Conservation (phyloP, 2,888 invertebrate species). For the Tetheella fluctuosa region DNA sequence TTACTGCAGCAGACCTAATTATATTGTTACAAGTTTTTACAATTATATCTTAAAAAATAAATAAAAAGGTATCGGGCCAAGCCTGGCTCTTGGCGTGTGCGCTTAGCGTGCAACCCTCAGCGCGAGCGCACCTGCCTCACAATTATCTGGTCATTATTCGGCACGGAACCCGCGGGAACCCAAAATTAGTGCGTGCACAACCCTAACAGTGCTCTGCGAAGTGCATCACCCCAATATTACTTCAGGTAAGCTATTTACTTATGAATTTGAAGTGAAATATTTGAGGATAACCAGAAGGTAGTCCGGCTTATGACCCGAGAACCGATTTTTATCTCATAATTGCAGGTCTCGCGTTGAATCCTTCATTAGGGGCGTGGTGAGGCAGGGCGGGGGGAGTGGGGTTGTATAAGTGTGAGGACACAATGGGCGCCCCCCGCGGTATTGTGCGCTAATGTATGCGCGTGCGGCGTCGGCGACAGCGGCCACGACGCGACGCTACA, state of each 20-base stretch:
- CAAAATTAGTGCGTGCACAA: conserved; percentile 56
- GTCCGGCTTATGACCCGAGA: conserved; percentile 45
- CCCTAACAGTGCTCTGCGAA: conserved; percentile 27
- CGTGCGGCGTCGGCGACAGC: conserved; percentile 59
- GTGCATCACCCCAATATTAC: conserved; percentile 15
- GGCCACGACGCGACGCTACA: conserved; percentile 63
- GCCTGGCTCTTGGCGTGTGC: conserved; percentile 69
- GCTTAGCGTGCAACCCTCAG: conserved; percentile 64
- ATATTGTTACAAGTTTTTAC: conserved; percentile 13
- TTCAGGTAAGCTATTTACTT: conserved; percentile 19
- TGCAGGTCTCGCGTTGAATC: conserved; percentile 71
- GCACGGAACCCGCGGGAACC: conserved; percentile 56
- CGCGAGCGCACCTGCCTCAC: conserved; percentile 68
- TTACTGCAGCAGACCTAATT: conserved; percentile 18
- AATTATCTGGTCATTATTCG: conserved; percentile 75
- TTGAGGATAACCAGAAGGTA: conserved; percentile 23
- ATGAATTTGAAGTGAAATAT: conserved; percentile 7
- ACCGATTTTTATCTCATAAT: conserved; percentile 76
- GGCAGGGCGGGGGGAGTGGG: conserved; percentile 36
- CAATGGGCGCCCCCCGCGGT: conserved; percentile 76
- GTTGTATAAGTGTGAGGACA: conserved; percentile 59
- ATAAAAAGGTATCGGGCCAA: conserved; percentile 7
- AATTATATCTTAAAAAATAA: conserved; percentile 15
- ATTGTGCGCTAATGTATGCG: conserved; percentile 78
- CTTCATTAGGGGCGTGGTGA: conserved; percentile 68